Conservation (phyloP, 2,113 vertebrate genomes). For the Chinchilla lanigera region DNA sequence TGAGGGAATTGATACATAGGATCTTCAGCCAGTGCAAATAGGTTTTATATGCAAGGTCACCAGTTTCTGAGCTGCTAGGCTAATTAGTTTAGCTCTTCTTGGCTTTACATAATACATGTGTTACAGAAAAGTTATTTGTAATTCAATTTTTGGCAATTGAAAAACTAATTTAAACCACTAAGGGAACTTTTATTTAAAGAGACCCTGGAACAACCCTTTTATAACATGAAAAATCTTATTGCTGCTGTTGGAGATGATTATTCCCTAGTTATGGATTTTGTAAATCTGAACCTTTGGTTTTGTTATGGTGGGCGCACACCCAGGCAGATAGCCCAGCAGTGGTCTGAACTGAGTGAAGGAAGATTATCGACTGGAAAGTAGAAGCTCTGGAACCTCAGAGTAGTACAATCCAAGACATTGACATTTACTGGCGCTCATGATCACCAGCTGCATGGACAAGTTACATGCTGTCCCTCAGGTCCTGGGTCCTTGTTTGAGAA, state of each 20-base stretch:
- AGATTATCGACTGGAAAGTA: neutral
- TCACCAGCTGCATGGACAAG: neutral
- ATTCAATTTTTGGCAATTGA: conserved; percentile 73
- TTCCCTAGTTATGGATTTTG: conserved; percentile 35
- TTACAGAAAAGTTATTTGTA: conserved; percentile 70
- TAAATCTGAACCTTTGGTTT: conserved; percentile 11
- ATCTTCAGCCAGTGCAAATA: conserved; percentile 59
- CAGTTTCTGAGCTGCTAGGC: conserved; percentile 42
- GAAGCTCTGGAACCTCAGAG: neutral
- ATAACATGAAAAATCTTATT: conserved; percentile 64
- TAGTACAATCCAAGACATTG: neutral
- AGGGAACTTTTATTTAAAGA: conserved; percentile 71
- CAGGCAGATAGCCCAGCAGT: neutral
- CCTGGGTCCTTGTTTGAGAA: neutral
- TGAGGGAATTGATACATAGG: conserved; percentile 30
- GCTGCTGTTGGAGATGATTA: conserved; percentile 50
- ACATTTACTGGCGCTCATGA: neutral
- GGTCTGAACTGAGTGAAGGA: neutral
- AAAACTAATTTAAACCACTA: conserved; percentile 69
- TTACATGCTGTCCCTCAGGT: neutral
- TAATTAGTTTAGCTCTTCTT: conserved; percentile 76
- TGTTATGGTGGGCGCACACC: neutral
- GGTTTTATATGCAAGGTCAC: conserved; percentile 69
- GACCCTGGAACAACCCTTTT: conserved; percentile 45
- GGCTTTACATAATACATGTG: conserved; percentile 66